Percentiles rank a stretch among this genome's conserved stretches.
Evolutionary conservation across 2,113 vertebrate species (phyloP).

Genomic region (Syngnathus scovelli): DNA sequence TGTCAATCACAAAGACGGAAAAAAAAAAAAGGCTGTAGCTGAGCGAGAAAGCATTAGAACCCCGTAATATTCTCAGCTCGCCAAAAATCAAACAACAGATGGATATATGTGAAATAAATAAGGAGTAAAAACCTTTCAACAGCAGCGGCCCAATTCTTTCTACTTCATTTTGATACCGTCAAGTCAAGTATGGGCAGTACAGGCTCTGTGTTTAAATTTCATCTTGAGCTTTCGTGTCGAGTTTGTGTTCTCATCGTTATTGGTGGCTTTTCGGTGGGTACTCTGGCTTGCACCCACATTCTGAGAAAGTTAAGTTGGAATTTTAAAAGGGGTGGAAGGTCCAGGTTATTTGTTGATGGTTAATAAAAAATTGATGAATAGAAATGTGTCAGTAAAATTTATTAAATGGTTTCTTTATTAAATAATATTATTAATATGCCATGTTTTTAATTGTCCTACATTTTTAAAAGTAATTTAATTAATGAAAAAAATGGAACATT

Average conservation of each 20-base stretch:
- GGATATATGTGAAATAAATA: slow-evolving; percentile 26
- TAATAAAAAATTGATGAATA: too few species aligned
- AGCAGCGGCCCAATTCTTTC: slow-evolving; percentile 30
- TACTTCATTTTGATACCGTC: slow-evolving; percentile 17
- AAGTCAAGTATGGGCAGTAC: background rate
- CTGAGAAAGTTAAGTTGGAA: too few species aligned
- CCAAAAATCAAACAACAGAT: slow-evolving; percentile 41
- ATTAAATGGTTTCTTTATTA: too few species aligned
- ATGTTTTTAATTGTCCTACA: too few species aligned
- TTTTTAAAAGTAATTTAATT: too few species aligned
- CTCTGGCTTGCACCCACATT: too few species aligned
- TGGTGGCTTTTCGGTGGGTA: too few species aligned
- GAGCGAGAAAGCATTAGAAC: slow-evolving; percentile 51
- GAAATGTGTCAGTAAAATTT: too few species aligned
- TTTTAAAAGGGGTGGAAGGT: too few species aligned
- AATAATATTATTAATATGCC: too few species aligned
- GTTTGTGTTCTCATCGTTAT: background rate
- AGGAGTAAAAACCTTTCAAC: background rate
- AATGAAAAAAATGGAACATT: too few species aligned
- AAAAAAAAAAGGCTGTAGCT: slow-evolving; percentile 54
- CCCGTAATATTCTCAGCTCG: slow-evolving; percentile 57
- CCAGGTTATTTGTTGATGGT: too few species aligned
- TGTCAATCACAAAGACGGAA: slow-evolving; percentile 64
- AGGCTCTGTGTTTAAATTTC: background rate
- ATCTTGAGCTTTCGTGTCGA: background rate